These are phyloP conservation scores for Drosophila simulans DNA, from an alignment of 1,140 invertebrate genomes.

Conservation along the genomic window DNA sequence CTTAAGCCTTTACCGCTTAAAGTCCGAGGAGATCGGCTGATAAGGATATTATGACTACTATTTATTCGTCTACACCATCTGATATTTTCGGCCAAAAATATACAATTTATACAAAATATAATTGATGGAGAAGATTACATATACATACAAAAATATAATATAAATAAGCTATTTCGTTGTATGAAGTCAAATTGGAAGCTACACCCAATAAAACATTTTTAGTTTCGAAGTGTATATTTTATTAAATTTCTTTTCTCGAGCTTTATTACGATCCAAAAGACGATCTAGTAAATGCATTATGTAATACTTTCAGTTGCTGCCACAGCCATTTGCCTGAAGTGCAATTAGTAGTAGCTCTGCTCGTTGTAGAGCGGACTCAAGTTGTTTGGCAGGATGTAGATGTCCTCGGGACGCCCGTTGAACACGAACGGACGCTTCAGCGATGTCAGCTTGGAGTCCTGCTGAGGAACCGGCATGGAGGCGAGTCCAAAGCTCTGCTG, in stretches of 20 bases:
- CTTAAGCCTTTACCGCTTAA: conserved; percentile 1
- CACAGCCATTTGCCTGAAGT: neutral
- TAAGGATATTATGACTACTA: conserved; percentile 22
- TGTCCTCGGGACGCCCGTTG: conserved; percentile 91
- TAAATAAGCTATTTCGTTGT: too few relatives aligned
- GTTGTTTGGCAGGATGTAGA: conserved; percentile 89
- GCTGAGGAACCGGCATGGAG: conserved; percentile 82
- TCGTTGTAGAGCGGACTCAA: conserved; percentile 87
- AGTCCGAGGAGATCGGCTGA: neutral
- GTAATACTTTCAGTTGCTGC: conserved; percentile 64
- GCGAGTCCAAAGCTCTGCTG: conserved; percentile 75
- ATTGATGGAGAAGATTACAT: too few relatives aligned
- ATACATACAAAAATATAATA: neutral
- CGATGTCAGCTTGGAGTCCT: conserved; percentile 87
- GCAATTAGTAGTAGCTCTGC: conserved; percentile 58
- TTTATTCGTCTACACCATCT: conserved; percentile 28
- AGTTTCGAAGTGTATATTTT: conserved; percentile 1
- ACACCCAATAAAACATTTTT: neutral
- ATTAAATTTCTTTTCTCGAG: conserved; percentile 3
- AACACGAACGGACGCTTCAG: conserved; percentile 91
- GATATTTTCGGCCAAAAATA: conserved; percentile 50
- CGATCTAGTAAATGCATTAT: conserved; percentile 44
- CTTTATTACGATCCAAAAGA: conserved; percentile 3
- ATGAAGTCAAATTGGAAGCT: too few relatives aligned
- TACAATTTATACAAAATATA: conserved; percentile 19